phyloP scores from a whole-genome alignment of 1,140 invertebrate genomes.

The Mactra quadrangularis region DNA sequence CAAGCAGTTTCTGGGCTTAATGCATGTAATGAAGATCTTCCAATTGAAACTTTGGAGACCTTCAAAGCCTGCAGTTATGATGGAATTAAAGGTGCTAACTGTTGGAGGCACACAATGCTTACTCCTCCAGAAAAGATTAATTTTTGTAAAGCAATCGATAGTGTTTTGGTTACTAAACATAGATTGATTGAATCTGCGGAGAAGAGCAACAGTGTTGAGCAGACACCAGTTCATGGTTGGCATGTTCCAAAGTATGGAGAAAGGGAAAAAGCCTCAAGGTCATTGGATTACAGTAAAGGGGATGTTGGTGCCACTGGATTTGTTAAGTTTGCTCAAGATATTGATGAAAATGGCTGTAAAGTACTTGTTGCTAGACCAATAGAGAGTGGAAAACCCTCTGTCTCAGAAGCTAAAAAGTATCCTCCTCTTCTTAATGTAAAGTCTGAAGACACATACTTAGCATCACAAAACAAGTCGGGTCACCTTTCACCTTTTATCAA shows the following conservation, averaged over 20 bases:
- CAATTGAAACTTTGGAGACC: neutral
- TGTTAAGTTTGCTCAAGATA: constrained; percentile 29
- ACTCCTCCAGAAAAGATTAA: constrained; percentile 33
- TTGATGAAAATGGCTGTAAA: constrained; percentile 32
- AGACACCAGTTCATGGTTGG: constrained; percentile 15
- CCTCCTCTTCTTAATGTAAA: neutral
- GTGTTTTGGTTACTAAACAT: constrained; percentile 52
- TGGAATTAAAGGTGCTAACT: constrained; percentile 1
- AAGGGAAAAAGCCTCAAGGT: neutral
- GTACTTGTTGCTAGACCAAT: constrained; percentile 3
- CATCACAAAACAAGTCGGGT: constrained; percentile 56
- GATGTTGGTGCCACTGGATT: constrained; percentile 15
- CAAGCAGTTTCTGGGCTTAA: neutral
- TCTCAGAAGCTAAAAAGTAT: neutral
- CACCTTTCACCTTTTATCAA: constrained; percentile 70
- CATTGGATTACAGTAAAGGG: constrained; percentile 15
- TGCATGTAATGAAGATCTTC: too few relatives aligned
- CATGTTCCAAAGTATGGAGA: neutral
- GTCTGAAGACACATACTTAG: constrained; percentile 60
- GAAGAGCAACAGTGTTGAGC: neutral
- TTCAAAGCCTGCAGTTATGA: neutral
- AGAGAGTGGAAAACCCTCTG: neutral
- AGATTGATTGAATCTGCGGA: constrained; percentile 27
- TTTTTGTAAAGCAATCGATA: constrained; percentile 52
- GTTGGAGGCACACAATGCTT: constrained; percentile 13